Evolutionary conservation across 1,140 invertebrate genomes (phyloP).

Genomic region (Ruditapes philippinarum): DNA sequence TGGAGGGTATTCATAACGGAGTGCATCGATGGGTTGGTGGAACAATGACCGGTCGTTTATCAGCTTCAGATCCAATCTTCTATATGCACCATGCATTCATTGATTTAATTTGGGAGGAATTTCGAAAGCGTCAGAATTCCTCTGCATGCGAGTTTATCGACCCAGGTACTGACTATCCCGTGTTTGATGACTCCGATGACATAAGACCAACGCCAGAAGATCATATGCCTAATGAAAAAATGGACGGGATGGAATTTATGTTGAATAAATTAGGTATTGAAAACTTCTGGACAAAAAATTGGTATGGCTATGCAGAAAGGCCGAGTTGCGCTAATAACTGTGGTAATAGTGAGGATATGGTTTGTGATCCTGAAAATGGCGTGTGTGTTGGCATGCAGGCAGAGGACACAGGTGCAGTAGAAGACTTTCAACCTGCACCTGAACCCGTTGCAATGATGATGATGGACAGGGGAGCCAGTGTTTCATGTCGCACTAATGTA

Average conservation of each 20-base stretch:
- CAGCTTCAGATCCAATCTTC: constrained; percentile 85
- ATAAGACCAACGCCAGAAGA: neutral
- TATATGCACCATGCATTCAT: constrained; percentile 86
- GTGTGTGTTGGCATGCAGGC: neutral
- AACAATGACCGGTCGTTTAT: constrained; percentile 72
- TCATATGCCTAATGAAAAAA: neutral
- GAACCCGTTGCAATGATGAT: no score
- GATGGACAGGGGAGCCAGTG: no score
- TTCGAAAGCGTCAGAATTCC: constrained; percentile 40
- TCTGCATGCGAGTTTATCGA: neutral
- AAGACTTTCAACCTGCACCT: no score
- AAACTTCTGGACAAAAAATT: constrained; percentile 43
- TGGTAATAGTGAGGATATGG: constrained; percentile 15
- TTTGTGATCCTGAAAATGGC: neutral
- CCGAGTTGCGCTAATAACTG: constrained; percentile 43
- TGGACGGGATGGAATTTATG: constrained; percentile 15
- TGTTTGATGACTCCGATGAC: neutral
- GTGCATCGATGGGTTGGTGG: constrained; percentile 79
- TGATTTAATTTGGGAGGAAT: constrained; percentile 80
- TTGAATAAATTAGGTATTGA: constrained; percentile 16
- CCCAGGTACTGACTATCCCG: constrained; percentile 44
- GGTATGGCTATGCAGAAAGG: constrained; percentile 43
- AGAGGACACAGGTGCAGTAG: neutral
- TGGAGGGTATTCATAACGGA: constrained; percentile 74
- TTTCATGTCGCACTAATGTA: no score